Percentiles rank a stretch among this genome's conserved stretches.
These are phyloP conservation scores for Pionites leucogaster DNA, from an alignment of 2,113 vertebrate genomes.

Conservation along the genomic window DNA sequence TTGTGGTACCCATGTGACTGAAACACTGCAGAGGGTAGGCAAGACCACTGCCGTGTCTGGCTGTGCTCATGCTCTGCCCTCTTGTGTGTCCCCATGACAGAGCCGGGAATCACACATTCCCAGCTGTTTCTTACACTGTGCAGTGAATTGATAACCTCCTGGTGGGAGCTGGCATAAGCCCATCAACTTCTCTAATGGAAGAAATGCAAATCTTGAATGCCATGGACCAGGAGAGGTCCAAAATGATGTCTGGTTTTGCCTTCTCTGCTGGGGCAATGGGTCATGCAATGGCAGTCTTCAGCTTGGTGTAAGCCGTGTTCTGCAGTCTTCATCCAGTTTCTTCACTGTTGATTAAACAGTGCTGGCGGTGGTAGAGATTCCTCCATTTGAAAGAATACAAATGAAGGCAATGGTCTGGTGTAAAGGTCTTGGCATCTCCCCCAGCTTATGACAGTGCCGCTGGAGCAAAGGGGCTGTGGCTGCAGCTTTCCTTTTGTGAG, in stretches of 20 bases:
- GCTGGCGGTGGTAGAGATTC: not conserved
- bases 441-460: not conserved
- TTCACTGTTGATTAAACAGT: not conserved
- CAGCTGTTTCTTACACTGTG: not conserved
- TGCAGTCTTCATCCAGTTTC: not conserved
- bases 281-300: not conserved
- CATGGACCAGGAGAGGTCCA: not conserved
- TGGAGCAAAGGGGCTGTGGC: not conserved
- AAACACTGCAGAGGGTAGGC: fast-evolving
- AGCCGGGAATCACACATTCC: not conserved
- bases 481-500: conserved; percentile 33
- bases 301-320: not conserved
- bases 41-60: fast-evolving
- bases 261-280: not conserved
- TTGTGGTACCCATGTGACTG: fast-evolving
- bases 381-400: conserved; percentile 15
- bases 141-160: not conserved
- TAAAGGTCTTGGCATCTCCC: conserved; percentile 59
- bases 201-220: not conserved
- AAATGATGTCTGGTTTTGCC: not conserved
- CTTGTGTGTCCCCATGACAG: fast-evolving
- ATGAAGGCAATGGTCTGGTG: not conserved
- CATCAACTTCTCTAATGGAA: not conserved
- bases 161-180: not conserved
- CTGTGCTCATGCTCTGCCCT: fast-evolving